These are phyloP conservation scores for Drosophila meridiana DNA, from an alignment of 2,888 invertebrate species.

Conservation along the genomic window DNA sequence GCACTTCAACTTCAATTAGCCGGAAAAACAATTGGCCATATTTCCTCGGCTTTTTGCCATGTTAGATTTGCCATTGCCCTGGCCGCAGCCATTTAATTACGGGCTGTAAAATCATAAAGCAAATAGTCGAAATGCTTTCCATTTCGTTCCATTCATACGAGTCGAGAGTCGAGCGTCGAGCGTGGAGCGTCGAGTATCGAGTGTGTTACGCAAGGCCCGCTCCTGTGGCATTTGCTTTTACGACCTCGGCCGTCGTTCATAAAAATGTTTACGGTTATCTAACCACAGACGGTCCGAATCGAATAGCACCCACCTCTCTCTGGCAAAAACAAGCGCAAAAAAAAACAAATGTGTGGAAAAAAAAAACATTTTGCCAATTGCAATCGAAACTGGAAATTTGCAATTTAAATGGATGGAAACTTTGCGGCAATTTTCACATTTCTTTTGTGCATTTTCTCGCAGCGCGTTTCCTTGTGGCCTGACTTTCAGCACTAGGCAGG, in stretches of 20 bases:
- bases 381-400: slow-evolving; percentile 77
- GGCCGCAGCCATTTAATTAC: slow-evolving; percentile 46
- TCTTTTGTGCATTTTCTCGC: slow-evolving; percentile 57
- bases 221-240: slow-evolving; percentile 47
- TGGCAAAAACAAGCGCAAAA: slow-evolving; percentile 13
- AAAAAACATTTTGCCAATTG: slow-evolving; percentile 55
- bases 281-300: slow-evolving; percentile 48
- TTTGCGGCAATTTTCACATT: slow-evolving; percentile 70
- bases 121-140: slow-evolving; percentile 43
- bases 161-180: not conserved
- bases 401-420: slow-evolving; percentile 75
- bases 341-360: not conserved
- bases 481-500: slow-evolving; percentile 33
- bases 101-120: slow-evolving; percentile 45
- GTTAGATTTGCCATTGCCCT: not conserved
- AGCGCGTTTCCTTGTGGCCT: slow-evolving; percentile 41
- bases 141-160: slow-evolving; percentile 29
- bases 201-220: slow-evolving; percentile 41
- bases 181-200: not conserved
- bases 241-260: slow-evolving; percentile 46
- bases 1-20: slow-evolving; percentile 55
- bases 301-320: slow-evolving; percentile 19
- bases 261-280: slow-evolving; percentile 57
- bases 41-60: not conserved
- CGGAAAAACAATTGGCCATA: slow-evolving; percentile 35